Percentiles rank a stretch among this genome's conserved stretches.
These are phyloP conservation scores for Ifrita kowaldi DNA, from an alignment of 2,113 vertebrate species.

Conservation along the genomic window DNA sequence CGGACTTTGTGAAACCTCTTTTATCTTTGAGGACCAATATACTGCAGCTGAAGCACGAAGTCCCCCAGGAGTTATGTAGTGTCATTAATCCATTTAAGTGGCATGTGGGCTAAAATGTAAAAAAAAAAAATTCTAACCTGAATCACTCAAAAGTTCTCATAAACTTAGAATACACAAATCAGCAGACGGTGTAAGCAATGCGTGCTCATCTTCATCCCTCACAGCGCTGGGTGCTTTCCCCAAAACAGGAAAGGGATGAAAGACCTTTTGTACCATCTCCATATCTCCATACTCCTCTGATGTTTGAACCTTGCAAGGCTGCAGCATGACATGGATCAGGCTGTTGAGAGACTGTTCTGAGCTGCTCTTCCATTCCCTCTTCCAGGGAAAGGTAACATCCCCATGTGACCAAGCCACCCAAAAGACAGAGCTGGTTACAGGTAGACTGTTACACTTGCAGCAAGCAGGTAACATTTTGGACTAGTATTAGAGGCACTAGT, in stretches of 20 bases:
- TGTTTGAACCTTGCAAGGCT: background rate
- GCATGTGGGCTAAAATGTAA: background rate
- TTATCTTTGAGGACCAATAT: background rate
- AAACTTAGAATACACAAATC: background rate
- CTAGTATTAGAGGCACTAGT: background rate
- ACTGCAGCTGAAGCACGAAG: background rate
- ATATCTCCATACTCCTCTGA: background rate
- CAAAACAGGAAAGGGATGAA: background rate
- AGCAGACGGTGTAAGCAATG: background rate
- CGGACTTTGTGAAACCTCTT: background rate
- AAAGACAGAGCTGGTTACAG: background rate
- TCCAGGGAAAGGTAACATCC: background rate
- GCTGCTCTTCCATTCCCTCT: background rate
- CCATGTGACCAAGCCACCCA: rapidly evolving
- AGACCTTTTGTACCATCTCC: background rate
- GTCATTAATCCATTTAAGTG: background rate
- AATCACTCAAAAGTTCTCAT: background rate
- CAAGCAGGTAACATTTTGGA: background rate
- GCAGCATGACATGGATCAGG: rapidly evolving
- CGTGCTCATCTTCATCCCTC: background rate
- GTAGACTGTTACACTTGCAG: background rate
- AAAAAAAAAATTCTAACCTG: background rate
- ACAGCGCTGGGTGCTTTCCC: background rate
- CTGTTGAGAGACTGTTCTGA: background rate
- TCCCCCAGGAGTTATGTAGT: background rate